These are phyloP conservation scores for Huso huso DNA, from an alignment of 2,797 vertebrate genomes.

Conservation along the genomic window DNA sequence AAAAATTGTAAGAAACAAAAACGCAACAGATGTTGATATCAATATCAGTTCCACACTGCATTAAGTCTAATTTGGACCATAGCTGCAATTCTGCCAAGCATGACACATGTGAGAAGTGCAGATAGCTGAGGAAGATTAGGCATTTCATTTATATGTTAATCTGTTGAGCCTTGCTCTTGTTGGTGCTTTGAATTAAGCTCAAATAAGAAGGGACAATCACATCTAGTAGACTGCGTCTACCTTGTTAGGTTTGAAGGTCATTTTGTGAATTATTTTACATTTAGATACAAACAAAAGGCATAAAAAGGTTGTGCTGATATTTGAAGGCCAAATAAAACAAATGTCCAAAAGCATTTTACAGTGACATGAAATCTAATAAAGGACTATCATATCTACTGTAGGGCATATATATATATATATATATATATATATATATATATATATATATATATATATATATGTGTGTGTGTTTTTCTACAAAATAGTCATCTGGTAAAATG, in stretches of 20 bases:
- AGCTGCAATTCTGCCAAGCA: background rate
- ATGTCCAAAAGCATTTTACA: no score
- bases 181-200: conserved; percentile 38
- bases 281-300: no score
- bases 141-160: conserved; percentile 60
- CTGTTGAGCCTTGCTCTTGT: conserved; percentile 32
- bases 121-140: conserved; percentile 28
- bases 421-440: background rate
- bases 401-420: conserved; percentile 1
- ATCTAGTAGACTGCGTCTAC: conserved; percentile 34
- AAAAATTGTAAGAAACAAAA: background rate
- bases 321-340: no score
- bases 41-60: background rate
- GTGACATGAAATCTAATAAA: no score
- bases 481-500: no score
- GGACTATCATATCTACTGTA: background rate
- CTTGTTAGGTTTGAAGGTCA: conserved; percentile 34
- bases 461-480: background rate
- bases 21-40: background rate
- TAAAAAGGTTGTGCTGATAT: no score
- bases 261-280: background rate
- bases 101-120: background rate
- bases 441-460: background rate
- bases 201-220: conserved; percentile 34
- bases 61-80: background rate